These are phyloP conservation scores for Cyclina sinensis DNA, from an alignment of 1,140 invertebrate genomes.

Conservation along the genomic window DNA sequence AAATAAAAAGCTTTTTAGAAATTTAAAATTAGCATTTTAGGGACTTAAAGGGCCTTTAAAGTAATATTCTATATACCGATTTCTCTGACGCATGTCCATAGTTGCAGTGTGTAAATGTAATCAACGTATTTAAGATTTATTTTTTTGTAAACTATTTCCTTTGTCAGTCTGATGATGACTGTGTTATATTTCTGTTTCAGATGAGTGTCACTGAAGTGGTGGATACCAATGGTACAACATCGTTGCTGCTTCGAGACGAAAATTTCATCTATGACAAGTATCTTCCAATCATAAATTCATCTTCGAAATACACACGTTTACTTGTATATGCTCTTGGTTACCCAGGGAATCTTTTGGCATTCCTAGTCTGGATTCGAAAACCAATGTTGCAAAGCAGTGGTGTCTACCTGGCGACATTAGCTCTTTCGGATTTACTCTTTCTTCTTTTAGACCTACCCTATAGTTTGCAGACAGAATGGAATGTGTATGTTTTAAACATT, in stretches of 20 bases:
- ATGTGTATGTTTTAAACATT: constrained; percentile 72
- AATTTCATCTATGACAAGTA: constrained; percentile 70
- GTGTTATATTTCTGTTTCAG: constrained; percentile 39
- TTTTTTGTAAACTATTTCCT: no score
- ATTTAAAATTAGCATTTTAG: no score
- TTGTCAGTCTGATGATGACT: no score
- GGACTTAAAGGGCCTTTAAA: no score
- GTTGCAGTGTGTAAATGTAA: no score
- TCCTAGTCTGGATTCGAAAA: constrained; percentile 84
- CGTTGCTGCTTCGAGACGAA: background rate
- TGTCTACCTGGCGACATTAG: constrained; percentile 85
- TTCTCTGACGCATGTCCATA: no score
- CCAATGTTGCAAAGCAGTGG: constrained; percentile 85
- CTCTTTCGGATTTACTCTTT: constrained; percentile 84
- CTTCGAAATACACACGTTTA: constrained; percentile 74
- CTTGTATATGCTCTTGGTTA: constrained; percentile 84
- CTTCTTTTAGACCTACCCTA: constrained; percentile 81
- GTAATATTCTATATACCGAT: no score
- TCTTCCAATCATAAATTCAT: constrained; percentile 66
- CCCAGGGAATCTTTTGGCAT: constrained; percentile 84
- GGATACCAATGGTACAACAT: background rate
- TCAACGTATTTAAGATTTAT: no score
- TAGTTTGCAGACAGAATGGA: constrained; percentile 83
- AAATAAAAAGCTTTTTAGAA: no score
- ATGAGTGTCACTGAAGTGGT: constrained; percentile 31